phyloP scores from a whole-genome alignment of 2,113 vertebrate genomes.

The Oryzias celebensis region DNA sequence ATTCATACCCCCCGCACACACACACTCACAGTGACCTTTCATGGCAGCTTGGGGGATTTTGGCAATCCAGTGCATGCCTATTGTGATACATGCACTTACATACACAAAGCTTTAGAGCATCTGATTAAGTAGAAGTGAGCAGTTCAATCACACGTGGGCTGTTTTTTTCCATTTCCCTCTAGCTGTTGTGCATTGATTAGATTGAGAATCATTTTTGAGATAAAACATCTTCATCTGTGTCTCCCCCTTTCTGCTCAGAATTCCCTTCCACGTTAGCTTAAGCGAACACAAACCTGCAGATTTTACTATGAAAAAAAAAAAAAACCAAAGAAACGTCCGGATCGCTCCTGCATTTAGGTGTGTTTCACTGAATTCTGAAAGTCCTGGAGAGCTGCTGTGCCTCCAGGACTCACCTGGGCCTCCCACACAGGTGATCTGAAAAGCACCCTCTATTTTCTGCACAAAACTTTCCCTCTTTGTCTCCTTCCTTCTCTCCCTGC shows the following conservation, averaged over 20 bases:
- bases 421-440: conserved; percentile 26
- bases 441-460: conserved; percentile 47
- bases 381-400: conserved; percentile 16
- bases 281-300: conserved; percentile 23
- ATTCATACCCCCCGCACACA: conserved; percentile 24
- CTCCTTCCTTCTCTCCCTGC: conserved; percentile 18
- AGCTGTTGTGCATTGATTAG: conserved; percentile 70
- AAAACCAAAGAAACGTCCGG: conserved; percentile 19
- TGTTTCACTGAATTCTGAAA: conserved; percentile 23
- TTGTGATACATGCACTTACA: conserved; percentile 50
- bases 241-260: conserved; percentile 47
- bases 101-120: conserved; percentile 59
- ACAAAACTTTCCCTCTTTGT: conserved; percentile 46
- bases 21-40: conserved; percentile 64
- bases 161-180: conserved; percentile 70
- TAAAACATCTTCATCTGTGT: conserved; percentile 68
- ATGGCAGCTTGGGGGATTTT: conserved; percentile 75
- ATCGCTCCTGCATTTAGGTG: conserved; percentile 21
- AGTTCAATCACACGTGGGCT: conserved; percentile 69
- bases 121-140: conserved; percentile 66
- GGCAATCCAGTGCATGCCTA: conserved; percentile 60
- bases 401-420: conserved; percentile 41
- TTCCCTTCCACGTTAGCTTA: conserved; percentile 34
- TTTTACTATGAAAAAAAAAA: not conserved
- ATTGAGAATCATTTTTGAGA: conserved; percentile 64